These are phyloP conservation scores for Siphlonurus alternatus DNA, from an alignment of 2,888 invertebrate species.

Conservation along the genomic window DNA sequence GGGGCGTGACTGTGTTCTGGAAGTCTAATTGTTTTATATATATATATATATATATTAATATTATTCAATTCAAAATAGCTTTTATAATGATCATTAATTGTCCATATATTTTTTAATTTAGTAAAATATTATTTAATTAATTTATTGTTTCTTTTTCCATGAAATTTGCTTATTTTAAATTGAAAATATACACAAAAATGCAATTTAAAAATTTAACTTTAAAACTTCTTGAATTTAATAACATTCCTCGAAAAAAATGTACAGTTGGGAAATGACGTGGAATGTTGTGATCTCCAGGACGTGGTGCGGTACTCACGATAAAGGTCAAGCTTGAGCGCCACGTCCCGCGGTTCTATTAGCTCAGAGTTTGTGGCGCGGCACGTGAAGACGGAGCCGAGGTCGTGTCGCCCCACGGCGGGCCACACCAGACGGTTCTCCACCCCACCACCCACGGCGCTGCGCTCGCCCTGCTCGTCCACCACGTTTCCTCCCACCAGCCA, in stretches of 20 bases:
- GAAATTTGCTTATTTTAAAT: too few species aligned
- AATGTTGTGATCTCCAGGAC: too few species aligned
- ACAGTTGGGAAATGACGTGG: background rate
- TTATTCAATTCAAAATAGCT: too few species aligned
- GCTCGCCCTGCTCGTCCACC: slow-evolving; percentile 67
- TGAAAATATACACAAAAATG: too few species aligned
- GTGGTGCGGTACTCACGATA: slow-evolving; percentile 51
- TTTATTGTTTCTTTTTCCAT: too few species aligned
- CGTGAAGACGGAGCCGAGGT: slow-evolving; percentile 72
- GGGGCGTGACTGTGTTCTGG: too few species aligned
- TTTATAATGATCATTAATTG: too few species aligned
- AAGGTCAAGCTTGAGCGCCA: slow-evolving; percentile 58
- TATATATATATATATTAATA: too few species aligned
- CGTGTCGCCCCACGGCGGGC: slow-evolving; percentile 56
- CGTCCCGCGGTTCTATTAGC: slow-evolving; percentile 61
- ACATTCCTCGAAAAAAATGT: background rate
- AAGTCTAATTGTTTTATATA: too few species aligned
- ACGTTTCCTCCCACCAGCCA: slow-evolving; percentile 69
- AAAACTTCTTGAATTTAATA: background rate
- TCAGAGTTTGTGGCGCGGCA: slow-evolving; percentile 77
- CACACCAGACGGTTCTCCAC: slow-evolving; percentile 64
- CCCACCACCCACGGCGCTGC: slow-evolving; percentile 60
- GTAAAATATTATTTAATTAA: too few species aligned
- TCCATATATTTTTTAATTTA: too few species aligned
- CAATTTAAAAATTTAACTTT: too few species aligned